phyloP scores from a whole-genome alignment of 2,888 invertebrate genomes.

The Plebejus melissa region DNA sequence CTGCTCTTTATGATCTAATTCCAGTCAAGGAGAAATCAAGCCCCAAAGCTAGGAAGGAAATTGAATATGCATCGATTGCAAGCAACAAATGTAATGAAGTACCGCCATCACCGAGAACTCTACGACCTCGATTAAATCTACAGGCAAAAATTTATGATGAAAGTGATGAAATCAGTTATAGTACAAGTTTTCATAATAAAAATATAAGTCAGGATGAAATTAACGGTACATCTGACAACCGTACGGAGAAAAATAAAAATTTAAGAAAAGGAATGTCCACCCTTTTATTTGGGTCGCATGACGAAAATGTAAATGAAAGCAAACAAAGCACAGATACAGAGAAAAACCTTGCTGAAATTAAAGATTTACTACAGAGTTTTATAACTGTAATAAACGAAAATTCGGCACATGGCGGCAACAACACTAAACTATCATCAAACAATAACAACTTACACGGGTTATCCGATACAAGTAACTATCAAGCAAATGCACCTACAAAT shows the following conservation, averaged over 20 bases:
- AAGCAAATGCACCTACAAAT: conserved; percentile 41
- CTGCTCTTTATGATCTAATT: conserved; percentile 59
- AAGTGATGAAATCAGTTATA: conserved; percentile 45
- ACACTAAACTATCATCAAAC: conserved; percentile 33
- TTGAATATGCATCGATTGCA: conserved; percentile 47
- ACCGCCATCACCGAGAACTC: conserved; percentile 63
- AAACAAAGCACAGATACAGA: conserved; percentile 53
- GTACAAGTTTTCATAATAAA: background rate
- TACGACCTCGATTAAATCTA: conserved; percentile 60
- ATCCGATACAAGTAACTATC: conserved; percentile 38
- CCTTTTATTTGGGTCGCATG: conserved; percentile 34
- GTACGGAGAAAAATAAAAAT: background rate
- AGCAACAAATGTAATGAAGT: conserved; percentile 57
- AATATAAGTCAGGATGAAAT: conserved; percentile 13
- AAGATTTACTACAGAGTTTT: conserved; percentile 64
- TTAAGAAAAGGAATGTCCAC: background rate
- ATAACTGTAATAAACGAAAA: conserved; percentile 67
- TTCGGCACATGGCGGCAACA: conserved; percentile 48
- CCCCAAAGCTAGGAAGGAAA: conserved; percentile 59
- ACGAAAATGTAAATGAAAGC: conserved; percentile 42
- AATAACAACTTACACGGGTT: conserved; percentile 32
- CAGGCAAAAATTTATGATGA: conserved; percentile 54
- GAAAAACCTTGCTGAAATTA: conserved; percentile 66
- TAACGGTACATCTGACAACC: conserved; percentile 31
- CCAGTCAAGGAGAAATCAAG: conserved; percentile 69